Evolutionary conservation across 2,113 vertebrate species (phyloP).

Genomic region (Rhabdomys dilectus): DNA sequence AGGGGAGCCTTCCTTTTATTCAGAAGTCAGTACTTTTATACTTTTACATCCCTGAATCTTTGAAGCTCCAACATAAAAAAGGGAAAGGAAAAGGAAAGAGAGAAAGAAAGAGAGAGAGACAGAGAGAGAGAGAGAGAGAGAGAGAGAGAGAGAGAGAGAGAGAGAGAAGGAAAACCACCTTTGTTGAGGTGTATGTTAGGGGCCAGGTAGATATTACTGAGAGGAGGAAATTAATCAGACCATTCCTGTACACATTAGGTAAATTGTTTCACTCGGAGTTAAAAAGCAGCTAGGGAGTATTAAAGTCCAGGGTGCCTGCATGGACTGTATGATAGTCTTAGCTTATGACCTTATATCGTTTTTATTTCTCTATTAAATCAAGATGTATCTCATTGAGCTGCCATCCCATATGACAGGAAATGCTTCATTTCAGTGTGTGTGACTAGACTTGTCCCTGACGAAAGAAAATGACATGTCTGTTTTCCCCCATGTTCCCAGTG

Average conservation of each 20-base stretch:
- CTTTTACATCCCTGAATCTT: background rate
- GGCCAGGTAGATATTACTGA: slow-evolving; percentile 85
- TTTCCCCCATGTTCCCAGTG: rapidly evolving
- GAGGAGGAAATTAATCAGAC: slow-evolving; percentile 85
- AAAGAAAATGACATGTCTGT: slow-evolving; percentile 42
- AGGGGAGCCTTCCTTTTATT: background rate
- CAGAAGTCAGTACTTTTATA: slow-evolving; percentile 23
- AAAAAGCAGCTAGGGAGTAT: slow-evolving; percentile 86
- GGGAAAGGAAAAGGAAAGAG: background rate
- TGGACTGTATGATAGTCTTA: slow-evolving; percentile 86
- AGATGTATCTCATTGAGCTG: slow-evolving; percentile 77
- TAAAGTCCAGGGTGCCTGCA: slow-evolving; percentile 86
- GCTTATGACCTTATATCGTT: slow-evolving; percentile 84
- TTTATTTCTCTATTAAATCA: slow-evolving; percentile 89
- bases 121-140: no score
- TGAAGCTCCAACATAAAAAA: slow-evolving; percentile 51
- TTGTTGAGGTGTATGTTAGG: slow-evolving; percentile 60
- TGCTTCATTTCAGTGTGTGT: background rate
- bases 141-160: no score
- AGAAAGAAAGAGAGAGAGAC: background rate
- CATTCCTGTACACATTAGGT: slow-evolving; percentile 85
- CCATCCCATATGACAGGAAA: background rate
- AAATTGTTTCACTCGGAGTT: slow-evolving; percentile 87
- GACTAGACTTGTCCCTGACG: slow-evolving; percentile 27
- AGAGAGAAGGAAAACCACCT: slow-evolving; percentile 74